Base-by-base conservation (phyloP, 2,113 vertebrate genomes). In the Esox niger region DNA sequence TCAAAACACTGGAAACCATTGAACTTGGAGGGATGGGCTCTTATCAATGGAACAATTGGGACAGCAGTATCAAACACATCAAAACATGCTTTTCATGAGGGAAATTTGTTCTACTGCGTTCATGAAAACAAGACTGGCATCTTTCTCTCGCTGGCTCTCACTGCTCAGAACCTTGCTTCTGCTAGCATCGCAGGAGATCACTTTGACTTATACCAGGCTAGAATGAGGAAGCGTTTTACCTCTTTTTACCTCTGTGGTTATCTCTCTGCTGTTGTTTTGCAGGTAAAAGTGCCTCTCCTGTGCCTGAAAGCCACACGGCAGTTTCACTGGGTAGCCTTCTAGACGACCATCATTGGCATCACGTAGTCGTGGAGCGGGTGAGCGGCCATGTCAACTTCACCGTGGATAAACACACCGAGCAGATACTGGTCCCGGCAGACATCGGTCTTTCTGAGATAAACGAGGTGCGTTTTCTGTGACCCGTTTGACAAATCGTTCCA, bases 301-400 rank as follows among this genome's bases (percentile, higher is more conserved):
- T 85, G 21, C 68, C 89, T 23, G 86, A 86, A 70, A 71, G 79
- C 54, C 86, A 73, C 69, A 76, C 87, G 66, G 80, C 76, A 13
- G 89, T 93, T 71, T 92, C 87, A 0, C 71, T 95, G 75, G 95
- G 95, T 77, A 97, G 95, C 79, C 88, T 98, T 74, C 85, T 98
- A 67, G 95, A 98, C 25, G 95, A 98, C 75, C 94, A 96, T 9
- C 96, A 98, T 59, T 98, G 96, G 96, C 96, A 98, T 82, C 89
- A 86, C 0, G 88, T 95, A 71, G 80, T 91, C 25, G 81, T 98
- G 77, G 94, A 96, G 78, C 86, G 82, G 21, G 80, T 91, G 84
- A 90, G 89, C 83, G 87, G 83, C 32, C 92, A 92, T 79, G 87
- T 96, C 78, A 97, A 96, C 90, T 91, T 97, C 74, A 96, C 95